A percentile compares a stretch with the other conserved stretches of the same genome.
Conservation (phyloP, 1,140 invertebrate genomes). For the Drosophila rhopaloa region DNA sequence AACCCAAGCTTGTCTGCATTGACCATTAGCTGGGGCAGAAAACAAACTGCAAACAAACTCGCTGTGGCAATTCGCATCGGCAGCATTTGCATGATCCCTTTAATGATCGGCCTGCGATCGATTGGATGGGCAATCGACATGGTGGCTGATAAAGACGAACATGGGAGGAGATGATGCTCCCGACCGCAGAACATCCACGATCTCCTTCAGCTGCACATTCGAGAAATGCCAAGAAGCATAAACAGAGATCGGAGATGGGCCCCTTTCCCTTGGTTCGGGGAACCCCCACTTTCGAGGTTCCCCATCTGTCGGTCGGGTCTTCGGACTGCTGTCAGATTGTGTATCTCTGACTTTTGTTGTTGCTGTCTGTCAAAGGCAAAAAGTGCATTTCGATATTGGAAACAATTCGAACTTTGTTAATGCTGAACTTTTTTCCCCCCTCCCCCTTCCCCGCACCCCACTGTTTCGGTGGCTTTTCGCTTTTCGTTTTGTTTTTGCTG, state of each 20-base stretch:
- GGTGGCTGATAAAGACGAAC: constrained; percentile 14
- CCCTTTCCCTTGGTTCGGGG: constrained; percentile 15
- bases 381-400: constrained; percentile 73
- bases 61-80: background rate
- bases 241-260: constrained; percentile 22
- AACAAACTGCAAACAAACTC: background rate
- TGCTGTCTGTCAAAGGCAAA: constrained; percentile 69
- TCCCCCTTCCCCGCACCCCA: background rate
- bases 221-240: constrained; percentile 44
- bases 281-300: background rate
- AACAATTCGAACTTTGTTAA: constrained; percentile 69
- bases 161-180: background rate
- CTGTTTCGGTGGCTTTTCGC: background rate
- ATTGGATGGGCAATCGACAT: constrained; percentile 2
- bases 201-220: constrained; percentile 13
- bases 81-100: constrained; percentile 20
- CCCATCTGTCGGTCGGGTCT: constrained; percentile 38
- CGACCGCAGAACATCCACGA: background rate
- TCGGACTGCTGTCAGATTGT: constrained; percentile 69
- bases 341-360: constrained; percentile 53
- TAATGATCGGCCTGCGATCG: constrained; percentile 14
- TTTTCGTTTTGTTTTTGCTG: constrained; percentile 28
- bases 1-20: constrained; percentile 1
- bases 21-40: background rate
- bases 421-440: constrained; percentile 48